Percentiles rank a stretch among this genome's conserved stretches.
Conservation (phyloP, 2,797 vertebrate genomes). For the Danio aesculapii region DNA sequence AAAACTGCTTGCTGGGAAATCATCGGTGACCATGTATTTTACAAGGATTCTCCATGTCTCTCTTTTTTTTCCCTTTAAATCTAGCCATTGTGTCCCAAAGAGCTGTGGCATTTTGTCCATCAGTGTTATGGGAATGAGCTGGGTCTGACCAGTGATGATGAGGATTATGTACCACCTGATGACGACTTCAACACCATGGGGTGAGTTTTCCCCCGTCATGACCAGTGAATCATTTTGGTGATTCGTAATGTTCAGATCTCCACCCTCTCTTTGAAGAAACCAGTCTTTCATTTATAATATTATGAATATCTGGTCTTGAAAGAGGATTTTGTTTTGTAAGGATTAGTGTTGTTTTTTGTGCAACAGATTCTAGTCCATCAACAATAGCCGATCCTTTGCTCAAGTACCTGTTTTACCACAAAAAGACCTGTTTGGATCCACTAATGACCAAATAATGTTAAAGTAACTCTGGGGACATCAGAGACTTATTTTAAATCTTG, state of each 20-base stretch:
- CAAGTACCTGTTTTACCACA: too few species aligned
- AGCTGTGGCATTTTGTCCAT: constrained; percentile 99
- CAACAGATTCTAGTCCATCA: too few species aligned
- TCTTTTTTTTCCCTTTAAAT: not conserved
- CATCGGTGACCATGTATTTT: not conserved
- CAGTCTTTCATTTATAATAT: too few species aligned
- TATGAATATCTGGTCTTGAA: too few species aligned
- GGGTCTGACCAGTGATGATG: constrained; percentile 96
- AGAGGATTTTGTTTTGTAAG: too few species aligned
- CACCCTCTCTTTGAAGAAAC: not conserved
- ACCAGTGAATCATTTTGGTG: constrained; percentile 2
- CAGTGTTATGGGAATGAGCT: constrained; percentile 98
- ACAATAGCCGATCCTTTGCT: too few species aligned
- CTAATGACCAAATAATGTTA: too few species aligned
- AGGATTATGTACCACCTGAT: constrained; percentile 96
- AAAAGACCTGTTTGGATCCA: too few species aligned
- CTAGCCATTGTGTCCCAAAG: constrained; percentile 97
- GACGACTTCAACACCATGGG: constrained; percentile 99
- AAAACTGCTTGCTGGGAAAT: too few species aligned
- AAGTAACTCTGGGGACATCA: too few species aligned
- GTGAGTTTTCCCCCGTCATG: constrained; percentile 76
- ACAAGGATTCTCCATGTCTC: not conserved
- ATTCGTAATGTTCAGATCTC: constrained; percentile 17
- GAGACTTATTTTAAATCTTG: too few species aligned
- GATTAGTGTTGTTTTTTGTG: too few species aligned